Evolutionary conservation across 2,797 vertebrate genomes (phyloP), one percentile per base, ranked within the genome.

Genomic region (Hybognathus amarus): DNA sequence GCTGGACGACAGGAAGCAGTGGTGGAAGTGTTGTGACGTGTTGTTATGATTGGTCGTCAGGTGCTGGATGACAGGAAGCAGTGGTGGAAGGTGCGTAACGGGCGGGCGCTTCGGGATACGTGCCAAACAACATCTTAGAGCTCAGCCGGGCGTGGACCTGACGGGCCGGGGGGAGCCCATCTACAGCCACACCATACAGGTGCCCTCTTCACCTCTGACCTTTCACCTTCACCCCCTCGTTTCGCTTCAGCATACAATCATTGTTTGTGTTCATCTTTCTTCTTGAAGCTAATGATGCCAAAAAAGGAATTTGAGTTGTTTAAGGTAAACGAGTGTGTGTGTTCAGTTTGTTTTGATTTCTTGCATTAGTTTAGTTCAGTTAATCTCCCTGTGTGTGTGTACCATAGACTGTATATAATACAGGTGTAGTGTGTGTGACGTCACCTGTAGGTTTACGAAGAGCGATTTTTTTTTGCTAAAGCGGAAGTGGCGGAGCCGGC

Each of bases 301-400:
- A 99, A 97, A 95, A 98, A 96, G 96, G 98, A 99, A 90, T 99
- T 99, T 98, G 97, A 99, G 93, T 96, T 98, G 94, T 98, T 99
- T 91, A 99, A 99, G 98, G 97, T 98, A 99, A 88, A 94, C 74
- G 56, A 22, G 84, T 56, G 52, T 56, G 75, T 66, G 63, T 42
- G 59, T 68, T 80, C 13, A 27, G 63, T 54, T 79, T 79, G 42
- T 30, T 22, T 47, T 47, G 11, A 11, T 79, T 79, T 79, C 17
- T 45, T 38, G 9, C 33, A 8, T 68, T 33, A 64, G 40, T 54
- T 74, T 33, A 61, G n/a, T 27, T 67, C n/a, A 61, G n/a, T 27
- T 67, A 4, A 54, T 68, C 33, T 54, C 64, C 30, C 4, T 4
- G 8, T 79, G 30, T 71, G 69, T 47, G 24, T 45, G 68, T 45